Conservation (phyloP, 2,888 invertebrate species). For the Nomada ferruginata region DNA sequence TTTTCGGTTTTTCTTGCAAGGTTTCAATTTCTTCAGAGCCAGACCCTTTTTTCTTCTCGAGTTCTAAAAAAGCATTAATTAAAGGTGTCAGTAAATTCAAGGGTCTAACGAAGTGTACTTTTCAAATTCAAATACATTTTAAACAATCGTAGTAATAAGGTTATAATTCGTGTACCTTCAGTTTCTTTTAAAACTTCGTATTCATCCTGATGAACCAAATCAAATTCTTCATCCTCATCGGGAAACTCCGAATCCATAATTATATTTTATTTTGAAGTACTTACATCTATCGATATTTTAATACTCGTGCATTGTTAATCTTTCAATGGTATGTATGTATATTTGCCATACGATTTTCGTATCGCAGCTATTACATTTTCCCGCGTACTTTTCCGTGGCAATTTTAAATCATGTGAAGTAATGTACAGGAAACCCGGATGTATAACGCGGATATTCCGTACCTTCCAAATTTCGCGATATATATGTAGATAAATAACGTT, state of each 20-base stretch:
- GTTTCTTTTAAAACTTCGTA: conserved; percentile 81
- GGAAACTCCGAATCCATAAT: conserved; percentile 81
- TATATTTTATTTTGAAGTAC: conserved; percentile 1
- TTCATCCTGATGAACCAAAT: conserved; percentile 81
- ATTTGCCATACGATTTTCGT: no score
- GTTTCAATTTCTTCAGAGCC: neutral
- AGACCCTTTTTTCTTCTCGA: neutral
- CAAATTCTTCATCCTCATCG: conserved; percentile 84
- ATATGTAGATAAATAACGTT: no score
- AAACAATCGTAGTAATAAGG: conserved; percentile 18
- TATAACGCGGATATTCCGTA: no score
- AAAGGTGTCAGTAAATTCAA: neutral
- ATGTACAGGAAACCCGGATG: no score
- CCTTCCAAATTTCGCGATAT: no score
- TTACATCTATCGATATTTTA: neutral
- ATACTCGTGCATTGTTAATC: neutral
- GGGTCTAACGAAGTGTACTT: neutral
- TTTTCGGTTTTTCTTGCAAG: neutral
- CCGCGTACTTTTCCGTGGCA: conserved; percentile 26
- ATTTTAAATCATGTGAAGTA: neutral
- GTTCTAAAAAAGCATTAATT: neutral
- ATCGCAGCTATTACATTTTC: no score
- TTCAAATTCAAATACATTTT: neutral
- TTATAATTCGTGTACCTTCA: conserved; percentile 72
- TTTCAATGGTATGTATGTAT: neutral